phyloP scores from a whole-genome alignment of 2,113 vertebrate species.

The Nanger granti region DNA sequence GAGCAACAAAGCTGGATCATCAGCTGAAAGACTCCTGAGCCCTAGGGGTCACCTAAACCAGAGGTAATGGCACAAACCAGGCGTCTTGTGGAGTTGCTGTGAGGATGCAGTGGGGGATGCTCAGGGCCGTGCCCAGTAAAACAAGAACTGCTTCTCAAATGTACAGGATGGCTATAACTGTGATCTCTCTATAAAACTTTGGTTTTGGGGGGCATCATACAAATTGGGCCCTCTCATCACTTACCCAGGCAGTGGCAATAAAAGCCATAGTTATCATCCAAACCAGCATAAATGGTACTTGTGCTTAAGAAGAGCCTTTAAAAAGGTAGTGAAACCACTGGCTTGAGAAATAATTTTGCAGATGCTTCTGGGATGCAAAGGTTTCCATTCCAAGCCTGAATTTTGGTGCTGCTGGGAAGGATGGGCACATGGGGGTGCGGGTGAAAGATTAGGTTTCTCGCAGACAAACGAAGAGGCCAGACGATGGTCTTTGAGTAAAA shows the following conservation, averaged over 20 bases:
- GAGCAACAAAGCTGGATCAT: background rate
- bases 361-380: background rate
- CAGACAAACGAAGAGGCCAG: background rate
- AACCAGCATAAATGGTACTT: background rate
- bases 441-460: background rate
- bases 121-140: background rate
- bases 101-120: background rate
- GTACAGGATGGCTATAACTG: background rate
- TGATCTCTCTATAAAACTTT: background rate
- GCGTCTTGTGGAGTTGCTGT: fast-evolving
- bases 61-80: background rate
- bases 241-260: background rate
- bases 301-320: background rate
- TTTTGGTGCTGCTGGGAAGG: background rate
- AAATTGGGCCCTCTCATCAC: background rate
- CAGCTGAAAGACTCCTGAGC: background rate
- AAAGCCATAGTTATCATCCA: background rate
- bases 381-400: background rate
- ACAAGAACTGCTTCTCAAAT: background rate
- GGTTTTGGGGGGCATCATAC: background rate
- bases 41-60: background rate
- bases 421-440: background rate
- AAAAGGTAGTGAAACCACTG: background rate
- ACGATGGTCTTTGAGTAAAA: background rate
- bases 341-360: slow-evolving; percentile 35